Evolutionary conservation across 2,797 vertebrate genomes (phyloP).

Genomic region (Silurus aristotelis): DNA sequence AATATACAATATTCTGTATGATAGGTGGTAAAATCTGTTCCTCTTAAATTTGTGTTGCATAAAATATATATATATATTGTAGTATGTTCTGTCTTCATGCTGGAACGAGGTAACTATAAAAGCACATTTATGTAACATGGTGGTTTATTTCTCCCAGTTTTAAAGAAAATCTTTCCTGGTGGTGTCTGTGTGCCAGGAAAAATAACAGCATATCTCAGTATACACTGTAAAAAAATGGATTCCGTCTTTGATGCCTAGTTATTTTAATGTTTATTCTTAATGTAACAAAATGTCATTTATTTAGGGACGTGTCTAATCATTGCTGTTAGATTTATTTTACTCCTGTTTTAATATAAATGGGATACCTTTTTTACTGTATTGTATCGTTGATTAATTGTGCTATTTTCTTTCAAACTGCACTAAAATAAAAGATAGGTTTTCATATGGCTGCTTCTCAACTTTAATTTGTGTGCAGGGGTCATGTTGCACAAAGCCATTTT

Average conservation of each 20-base stretch:
- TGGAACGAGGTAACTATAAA: slow-evolving; percentile 31
- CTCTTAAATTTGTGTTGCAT: slow-evolving; percentile 44
- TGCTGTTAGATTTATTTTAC: slow-evolving; percentile 14
- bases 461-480: background rate
- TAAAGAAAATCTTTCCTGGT: slow-evolving; percentile 18
- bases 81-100: slow-evolving; percentile 2
- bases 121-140: slow-evolving; percentile 30
- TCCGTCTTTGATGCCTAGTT: slow-evolving; percentile 23
- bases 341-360: slow-evolving; percentile 38
- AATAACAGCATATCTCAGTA: slow-evolving; percentile 1
- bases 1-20: slow-evolving; percentile 40
- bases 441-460: slow-evolving; percentile 13
- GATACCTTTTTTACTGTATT: slow-evolving; percentile 58
- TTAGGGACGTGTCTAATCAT: slow-evolving; percentile 22
- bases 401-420: slow-evolving; percentile 27
- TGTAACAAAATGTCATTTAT: slow-evolving; percentile 25
- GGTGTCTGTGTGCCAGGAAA: slow-evolving; percentile 13
- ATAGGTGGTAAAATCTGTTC: slow-evolving; percentile 41
- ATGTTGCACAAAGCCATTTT: background rate
- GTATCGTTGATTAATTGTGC: slow-evolving; percentile 49
- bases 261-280: slow-evolving; percentile 1
- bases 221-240: slow-evolving; percentile 4
- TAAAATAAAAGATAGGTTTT: slow-evolving; percentile 48
- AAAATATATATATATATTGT: slow-evolving; percentile 17
- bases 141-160: slow-evolving; percentile 31